Base-by-base conservation (phyloP, 1,140 invertebrate genomes). In the Cataglyphis hispanica region DNA sequence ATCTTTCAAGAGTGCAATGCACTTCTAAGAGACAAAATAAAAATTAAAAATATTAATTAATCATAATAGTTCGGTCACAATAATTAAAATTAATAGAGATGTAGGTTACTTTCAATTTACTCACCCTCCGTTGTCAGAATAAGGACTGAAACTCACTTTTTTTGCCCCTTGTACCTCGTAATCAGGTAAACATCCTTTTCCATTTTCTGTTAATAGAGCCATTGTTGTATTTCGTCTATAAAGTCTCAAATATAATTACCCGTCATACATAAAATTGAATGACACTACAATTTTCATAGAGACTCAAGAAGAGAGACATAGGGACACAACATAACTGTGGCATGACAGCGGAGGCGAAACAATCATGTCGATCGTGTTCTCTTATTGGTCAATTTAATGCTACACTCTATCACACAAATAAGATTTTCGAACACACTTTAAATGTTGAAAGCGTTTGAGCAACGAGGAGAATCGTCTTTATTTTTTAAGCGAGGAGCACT, bases 41-140 rank as follows among this genome's bases (percentile, higher is more conserved):
- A 53, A 40, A 8, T n/a, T 7, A 43, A 37, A 53, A 40, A 76
- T 69, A 58, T 2, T 7, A 50, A 40, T 58, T 11, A 58, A 53
- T 13, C 19, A 67, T 25, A 34, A 13, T 60, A 3, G 6, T 66
- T 40, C 22, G 50, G 22, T 40, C 16, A 5, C n/a, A 10, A 76
- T 22, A n/a, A 4, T 40, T 25, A 16, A 69, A 56, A 46, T 16
- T 1, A 46, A 3, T 16, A 56, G 2, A 61, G 0, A 19, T 86
- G 61, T 72, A 86, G 88, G 88, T 91, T 89, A 88, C 64, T 63
- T 78, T 66, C 2, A 58, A 50, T 37, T 72, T 60, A 91, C 93
- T 96, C 94, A 97, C 96, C 97, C 97, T 95, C 97, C 97, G 90
- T 98, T 98, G 89, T 97, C 97, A 22, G 97, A 96, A 89, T 98